These are phyloP conservation scores for Gymnothorax reevesii DNA, from an alignment of 2,797 vertebrate species.

Conservation along the genomic window DNA sequence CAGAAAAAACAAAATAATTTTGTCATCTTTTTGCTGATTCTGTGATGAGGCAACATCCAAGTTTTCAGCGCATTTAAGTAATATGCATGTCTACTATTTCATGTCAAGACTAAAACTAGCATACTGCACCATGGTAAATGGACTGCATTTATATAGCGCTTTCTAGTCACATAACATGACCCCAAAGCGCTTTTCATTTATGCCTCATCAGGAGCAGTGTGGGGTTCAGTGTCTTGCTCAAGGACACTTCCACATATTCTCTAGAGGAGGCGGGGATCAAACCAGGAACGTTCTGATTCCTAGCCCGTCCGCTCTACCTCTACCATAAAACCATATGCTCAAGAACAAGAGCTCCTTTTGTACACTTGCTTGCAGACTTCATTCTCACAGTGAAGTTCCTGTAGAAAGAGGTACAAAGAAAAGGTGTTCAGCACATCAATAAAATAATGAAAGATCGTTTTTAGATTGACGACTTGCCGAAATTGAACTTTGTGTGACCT, in stretches of 20 bases:
- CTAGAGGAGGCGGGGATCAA: too few relatives aligned
- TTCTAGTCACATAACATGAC: too few relatives aligned
- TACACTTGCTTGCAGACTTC: conserved; percentile 72
- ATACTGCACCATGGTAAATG: neutral
- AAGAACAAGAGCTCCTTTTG: conserved; percentile 57
- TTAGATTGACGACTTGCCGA: too few relatives aligned
- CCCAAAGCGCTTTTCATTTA: too few relatives aligned
- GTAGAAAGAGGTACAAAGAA: conserved; percentile 29
- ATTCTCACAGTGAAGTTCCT: conserved; percentile 69
- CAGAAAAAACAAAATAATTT: neutral
- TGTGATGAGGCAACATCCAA: neutral
- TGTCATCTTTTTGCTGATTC: neutral
- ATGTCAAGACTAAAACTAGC: neutral
- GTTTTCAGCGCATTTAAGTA: neutral
- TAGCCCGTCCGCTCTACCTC: too few relatives aligned
- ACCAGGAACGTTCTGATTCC: too few relatives aligned
- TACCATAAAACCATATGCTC: conserved; percentile 24
- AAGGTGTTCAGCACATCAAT: neutral
- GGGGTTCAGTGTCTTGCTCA: too few relatives aligned
- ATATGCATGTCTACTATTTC: neutral
- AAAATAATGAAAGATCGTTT: too few relatives aligned
- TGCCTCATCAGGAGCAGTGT: too few relatives aligned
- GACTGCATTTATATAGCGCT: too few relatives aligned
- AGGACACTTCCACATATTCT: too few relatives aligned
- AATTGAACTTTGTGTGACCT: too few relatives aligned